Evolutionary conservation across 2,888 invertebrate species (phyloP).

Genomic region (Parapristionchus giblindavisi): DNA sequence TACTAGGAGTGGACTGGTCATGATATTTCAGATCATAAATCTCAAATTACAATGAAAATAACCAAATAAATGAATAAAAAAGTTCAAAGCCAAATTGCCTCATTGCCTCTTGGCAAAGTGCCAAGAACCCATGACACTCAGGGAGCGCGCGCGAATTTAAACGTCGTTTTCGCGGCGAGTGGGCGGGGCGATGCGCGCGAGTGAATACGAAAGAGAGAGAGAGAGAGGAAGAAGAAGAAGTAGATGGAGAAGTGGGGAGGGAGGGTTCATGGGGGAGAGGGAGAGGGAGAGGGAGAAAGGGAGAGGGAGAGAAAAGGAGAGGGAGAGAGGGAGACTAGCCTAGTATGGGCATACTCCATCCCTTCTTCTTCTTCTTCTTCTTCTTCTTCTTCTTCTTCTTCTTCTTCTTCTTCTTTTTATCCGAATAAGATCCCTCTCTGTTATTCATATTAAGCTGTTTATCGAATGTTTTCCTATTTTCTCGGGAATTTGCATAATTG

Average conservation of each 20-base stretch:
- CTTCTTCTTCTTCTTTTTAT: no score
- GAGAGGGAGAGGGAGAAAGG: slow-evolving; percentile 17
- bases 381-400: no score
- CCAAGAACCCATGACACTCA: not conserved
- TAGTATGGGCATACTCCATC: not conserved
- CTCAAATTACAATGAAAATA: not conserved
- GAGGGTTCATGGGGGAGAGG: not conserved
- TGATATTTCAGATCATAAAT: no score
- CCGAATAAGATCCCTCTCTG: not conserved
- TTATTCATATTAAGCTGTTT: not conserved
- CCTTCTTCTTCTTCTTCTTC: not conserved
- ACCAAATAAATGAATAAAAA: not conserved
- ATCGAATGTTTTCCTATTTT: no score
- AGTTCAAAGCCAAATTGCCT: no score
- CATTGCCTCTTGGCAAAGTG: slow-evolving; percentile 12
- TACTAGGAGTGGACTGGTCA: no score
- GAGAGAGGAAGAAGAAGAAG: not conserved
- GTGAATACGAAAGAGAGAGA: not conserved
- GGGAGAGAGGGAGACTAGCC: slow-evolving; percentile 23
- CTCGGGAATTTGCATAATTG: not conserved
- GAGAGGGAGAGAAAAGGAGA: slow-evolving; percentile 23
- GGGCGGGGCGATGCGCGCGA: no score
- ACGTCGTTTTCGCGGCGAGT: not conserved
- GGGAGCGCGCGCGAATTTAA: slow-evolving; percentile 24
- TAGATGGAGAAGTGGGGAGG: slow-evolving; percentile 17